Percentiles rank a stretch among this genome's conserved stretches.
phyloP scores from a whole-genome alignment of 1,140 invertebrate genomes.

The Pachypsylla venusta region DNA sequence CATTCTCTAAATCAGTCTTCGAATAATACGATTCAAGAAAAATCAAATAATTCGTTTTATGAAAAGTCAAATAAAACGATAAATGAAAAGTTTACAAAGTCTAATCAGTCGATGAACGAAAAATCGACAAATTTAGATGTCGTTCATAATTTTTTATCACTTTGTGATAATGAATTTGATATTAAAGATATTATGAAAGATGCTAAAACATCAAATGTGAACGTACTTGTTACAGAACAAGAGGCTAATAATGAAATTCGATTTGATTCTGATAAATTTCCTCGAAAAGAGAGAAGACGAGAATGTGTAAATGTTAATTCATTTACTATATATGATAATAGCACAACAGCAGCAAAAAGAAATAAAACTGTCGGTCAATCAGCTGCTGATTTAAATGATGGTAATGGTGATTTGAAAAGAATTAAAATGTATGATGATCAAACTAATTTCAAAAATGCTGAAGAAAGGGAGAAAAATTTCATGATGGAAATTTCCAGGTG shows the following conservation, averaged over 20 bases:
- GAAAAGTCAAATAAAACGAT: too few species aligned
- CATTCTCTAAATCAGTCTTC: too few species aligned
- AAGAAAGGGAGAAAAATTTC: conserved; percentile 3
- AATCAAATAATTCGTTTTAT: too few species aligned
- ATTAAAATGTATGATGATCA: conserved; percentile 20
- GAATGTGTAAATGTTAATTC: conserved; percentile 15
- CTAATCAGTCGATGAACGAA: too few species aligned
- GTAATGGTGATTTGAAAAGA: conserved; percentile 23
- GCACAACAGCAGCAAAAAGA: too few species aligned
- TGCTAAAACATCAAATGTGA: conserved; percentile 46
- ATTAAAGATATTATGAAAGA: conserved; percentile 46
- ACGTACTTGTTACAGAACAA: conserved; percentile 39
- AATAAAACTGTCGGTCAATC: too few species aligned
- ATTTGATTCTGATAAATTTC: conserved; percentile 48
- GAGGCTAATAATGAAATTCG: conserved; percentile 38
- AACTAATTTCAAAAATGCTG: not conserved
- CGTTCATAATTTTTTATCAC: too few species aligned
- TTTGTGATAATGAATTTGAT: conserved; percentile 20
- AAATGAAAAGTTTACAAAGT: too few species aligned
- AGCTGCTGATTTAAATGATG: too few species aligned
- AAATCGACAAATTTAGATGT: too few species aligned
- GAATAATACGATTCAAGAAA: too few species aligned
- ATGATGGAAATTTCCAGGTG: conserved; percentile 7
- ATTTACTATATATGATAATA: too few species aligned
- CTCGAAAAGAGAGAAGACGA: conserved; percentile 31